phyloP scores from a whole-genome alignment of 2,888 invertebrate species.

The Pomacea canaliculata region DNA sequence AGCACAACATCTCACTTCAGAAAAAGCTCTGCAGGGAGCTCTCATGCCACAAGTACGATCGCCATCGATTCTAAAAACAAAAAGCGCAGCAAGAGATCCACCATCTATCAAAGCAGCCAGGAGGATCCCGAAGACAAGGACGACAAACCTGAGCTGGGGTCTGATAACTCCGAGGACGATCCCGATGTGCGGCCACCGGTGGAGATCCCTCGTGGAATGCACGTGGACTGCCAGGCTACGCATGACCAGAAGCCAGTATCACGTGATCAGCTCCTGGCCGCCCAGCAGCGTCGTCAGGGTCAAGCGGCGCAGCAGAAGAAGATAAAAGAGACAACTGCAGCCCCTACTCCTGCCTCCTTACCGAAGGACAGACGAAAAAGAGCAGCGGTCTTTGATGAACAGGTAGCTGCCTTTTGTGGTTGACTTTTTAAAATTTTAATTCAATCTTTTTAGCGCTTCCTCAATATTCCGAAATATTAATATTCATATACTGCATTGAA shows the following conservation, averaged over 20 bases:
- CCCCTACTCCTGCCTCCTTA: neutral
- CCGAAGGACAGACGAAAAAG: conserved; percentile 12
- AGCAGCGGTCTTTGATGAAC: conserved; percentile 23
- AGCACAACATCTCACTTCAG: neutral
- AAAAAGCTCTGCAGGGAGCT: too few species aligned
- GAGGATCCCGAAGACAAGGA: too few species aligned
- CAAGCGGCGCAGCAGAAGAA: neutral
- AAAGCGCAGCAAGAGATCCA: too few species aligned
- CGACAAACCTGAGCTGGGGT: too few species aligned
- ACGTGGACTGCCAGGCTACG: conserved; percentile 3
- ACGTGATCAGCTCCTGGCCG: conserved; percentile 9
- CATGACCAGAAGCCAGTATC: conserved; percentile 20
- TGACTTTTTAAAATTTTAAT: neutral
- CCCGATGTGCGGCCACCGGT: neutral
- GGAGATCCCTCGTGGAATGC: conserved; percentile 5
- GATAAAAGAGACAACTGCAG: neutral
- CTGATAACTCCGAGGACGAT: too few species aligned
- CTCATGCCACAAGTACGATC: too few species aligned
- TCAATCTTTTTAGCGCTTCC: neutral
- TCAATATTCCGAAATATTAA: too few species aligned
- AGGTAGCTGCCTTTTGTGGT: conserved; percentile 1
- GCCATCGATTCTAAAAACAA: too few species aligned
- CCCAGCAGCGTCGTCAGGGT: neutral
- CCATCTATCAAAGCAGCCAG: too few species aligned
- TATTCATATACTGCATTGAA: too few species aligned